Conservation (phyloP, 2,113 vertebrate genomes). For the Hepsetus odoe region DNA sequence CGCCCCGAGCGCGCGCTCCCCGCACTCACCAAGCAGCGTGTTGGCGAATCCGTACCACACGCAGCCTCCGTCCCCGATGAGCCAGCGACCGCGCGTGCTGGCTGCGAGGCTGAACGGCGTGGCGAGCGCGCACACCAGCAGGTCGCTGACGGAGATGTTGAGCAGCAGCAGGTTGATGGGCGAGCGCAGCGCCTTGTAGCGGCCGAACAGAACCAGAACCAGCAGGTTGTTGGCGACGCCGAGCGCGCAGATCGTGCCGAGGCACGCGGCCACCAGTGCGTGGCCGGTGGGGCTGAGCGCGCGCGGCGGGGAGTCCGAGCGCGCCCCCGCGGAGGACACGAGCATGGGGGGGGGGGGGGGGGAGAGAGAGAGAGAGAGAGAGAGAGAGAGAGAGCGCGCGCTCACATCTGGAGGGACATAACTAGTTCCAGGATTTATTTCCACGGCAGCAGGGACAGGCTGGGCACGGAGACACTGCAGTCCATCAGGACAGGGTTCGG, state of each 20-base stretch:
- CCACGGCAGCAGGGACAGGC: no score
- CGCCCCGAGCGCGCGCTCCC: not conserved
- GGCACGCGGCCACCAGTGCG: slow-evolving; percentile 74
- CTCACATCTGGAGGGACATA: not conserved
- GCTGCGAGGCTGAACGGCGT: slow-evolving; percentile 85
- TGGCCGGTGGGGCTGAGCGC: slow-evolving; percentile 75
- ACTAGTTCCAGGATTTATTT: no score
- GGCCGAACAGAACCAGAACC: slow-evolving; percentile 80
- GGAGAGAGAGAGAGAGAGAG: not conserved
- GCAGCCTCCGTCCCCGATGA: slow-evolving; percentile 78
- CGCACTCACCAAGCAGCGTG: slow-evolving; percentile 58
- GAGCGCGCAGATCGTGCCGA: slow-evolving; percentile 74
- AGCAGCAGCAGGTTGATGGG: slow-evolving; percentile 84
- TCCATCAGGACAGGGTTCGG: no score
- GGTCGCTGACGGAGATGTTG: slow-evolving; percentile 82
- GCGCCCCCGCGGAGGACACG: not conserved
- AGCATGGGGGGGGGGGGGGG: not conserved
- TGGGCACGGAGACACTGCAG: no score
- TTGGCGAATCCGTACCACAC: slow-evolving; percentile 85
- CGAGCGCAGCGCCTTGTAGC: slow-evolving; percentile 78
- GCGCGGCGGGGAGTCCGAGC: slow-evolving; percentile 42
- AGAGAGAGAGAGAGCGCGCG: not conserved
- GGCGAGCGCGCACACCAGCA: slow-evolving; percentile 82
- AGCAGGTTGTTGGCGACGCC: slow-evolving; percentile 80
- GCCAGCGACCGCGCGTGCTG: slow-evolving; percentile 79